Conservation (phyloP, 1,140 invertebrate species). For the Archivesica marissinica region DNA sequence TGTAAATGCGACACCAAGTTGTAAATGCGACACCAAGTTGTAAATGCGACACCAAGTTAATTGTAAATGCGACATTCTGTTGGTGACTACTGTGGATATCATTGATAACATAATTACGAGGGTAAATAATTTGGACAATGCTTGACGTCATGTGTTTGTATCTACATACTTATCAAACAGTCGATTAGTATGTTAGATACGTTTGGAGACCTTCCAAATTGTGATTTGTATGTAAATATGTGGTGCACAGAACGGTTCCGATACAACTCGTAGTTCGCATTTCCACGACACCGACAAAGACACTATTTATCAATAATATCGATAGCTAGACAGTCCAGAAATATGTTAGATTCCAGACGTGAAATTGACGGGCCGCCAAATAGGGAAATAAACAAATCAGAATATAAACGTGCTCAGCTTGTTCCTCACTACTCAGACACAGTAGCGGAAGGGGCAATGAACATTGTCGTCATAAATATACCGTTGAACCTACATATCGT, state of each 20-base stretch:
- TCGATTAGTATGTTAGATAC: conserved; percentile 11
- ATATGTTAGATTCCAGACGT: background rate
- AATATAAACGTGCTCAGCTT: background rate
- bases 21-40: too few relatives aligned
- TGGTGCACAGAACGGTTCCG: background rate
- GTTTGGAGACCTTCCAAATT: background rate
- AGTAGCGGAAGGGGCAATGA: too few relatives aligned
- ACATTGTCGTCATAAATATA: too few relatives aligned
- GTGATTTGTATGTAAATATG: conserved; percentile 23
- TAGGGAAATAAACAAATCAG: conserved; percentile 7
- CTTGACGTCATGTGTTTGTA: background rate
- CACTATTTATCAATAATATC: background rate
- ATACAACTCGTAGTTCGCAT: background rate
- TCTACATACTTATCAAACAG: conserved; percentile 5
- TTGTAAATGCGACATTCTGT: too few relatives aligned
- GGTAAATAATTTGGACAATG: too few relatives aligned
- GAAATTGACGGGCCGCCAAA: background rate
- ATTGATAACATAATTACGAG: too few relatives aligned
- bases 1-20: too few relatives aligned
- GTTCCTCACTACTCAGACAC: too few relatives aligned
- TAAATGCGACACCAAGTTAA: too few relatives aligned
- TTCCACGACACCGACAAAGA: background rate
- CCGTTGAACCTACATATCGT: too few relatives aligned
- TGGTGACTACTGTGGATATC: too few relatives aligned
- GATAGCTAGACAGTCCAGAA: background rate